These are phyloP conservation scores for Drosophila bocki DNA, from an alignment of 1,140 invertebrate species.

Conservation along the genomic window DNA sequence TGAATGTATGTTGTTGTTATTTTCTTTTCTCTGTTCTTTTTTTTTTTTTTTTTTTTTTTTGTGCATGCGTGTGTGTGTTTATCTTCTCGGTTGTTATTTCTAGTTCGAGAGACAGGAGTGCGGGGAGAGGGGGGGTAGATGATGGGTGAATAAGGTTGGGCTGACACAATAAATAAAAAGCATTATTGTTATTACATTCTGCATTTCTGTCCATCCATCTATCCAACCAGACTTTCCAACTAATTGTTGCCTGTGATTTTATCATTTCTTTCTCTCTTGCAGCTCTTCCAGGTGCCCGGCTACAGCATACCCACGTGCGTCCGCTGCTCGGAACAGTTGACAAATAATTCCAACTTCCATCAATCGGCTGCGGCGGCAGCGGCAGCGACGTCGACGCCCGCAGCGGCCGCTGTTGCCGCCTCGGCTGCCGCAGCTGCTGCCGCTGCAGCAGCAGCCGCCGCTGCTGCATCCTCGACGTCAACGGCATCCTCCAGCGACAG, in stretches of 20 bases:
- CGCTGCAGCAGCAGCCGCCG: conserved; percentile 50
- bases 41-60: conserved; percentile 25
- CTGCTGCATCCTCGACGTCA: conserved; percentile 51
- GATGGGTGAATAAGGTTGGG: conserved; percentile 21
- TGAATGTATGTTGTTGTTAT: conserved; percentile 40
- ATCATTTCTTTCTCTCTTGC: conserved; percentile 36
- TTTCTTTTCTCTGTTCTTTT: conserved; percentile 47
- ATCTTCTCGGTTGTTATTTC: conserved; percentile 71
- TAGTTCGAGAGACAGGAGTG: conserved; percentile 23
- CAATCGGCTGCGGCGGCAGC: conserved; percentile 64
- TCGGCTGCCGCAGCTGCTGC: conserved; percentile 49
- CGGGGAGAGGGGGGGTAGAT: not conserved
- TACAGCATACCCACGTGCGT: conserved; percentile 85
- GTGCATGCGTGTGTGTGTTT: conserved; percentile 40
- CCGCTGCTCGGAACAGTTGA: conserved; percentile 84
- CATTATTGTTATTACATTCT: conserved; percentile 54
- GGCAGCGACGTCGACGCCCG: conserved; percentile 53
- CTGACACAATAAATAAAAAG: conserved; percentile 50
- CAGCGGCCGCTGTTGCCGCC: conserved; percentile 50
- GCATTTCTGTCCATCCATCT: conserved; percentile 28
- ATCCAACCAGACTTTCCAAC: conserved; percentile 44
- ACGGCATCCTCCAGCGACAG: conserved; percentile 56
- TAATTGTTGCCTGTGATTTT: conserved; percentile 23
- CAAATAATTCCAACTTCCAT: conserved; percentile 82
- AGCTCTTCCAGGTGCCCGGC: conserved; percentile 84